Conservation (phyloP, 2,888 invertebrate species). For the Tipula confusa region DNA sequence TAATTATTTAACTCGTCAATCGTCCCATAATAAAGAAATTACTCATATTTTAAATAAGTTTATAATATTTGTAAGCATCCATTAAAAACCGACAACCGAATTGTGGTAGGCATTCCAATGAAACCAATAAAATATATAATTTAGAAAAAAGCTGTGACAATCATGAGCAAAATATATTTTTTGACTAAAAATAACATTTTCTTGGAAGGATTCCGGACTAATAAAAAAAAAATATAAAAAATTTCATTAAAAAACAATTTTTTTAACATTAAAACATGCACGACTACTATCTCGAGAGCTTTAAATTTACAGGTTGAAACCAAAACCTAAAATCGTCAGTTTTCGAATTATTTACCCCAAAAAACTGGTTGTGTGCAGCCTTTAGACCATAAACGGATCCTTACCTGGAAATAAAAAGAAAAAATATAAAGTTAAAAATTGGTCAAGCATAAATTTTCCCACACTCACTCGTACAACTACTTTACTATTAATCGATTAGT, state of each 20-base stretch:
- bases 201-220: neutral
- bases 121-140: too few relatives aligned
- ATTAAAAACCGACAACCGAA: too few relatives aligned
- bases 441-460: neutral
- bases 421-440: neutral
- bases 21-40: too few relatives aligned
- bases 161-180: too few relatives aligned
- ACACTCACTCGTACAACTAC: neutral
- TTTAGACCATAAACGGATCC: neutral
- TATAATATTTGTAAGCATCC: too few relatives aligned
- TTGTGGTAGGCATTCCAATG: too few relatives aligned
- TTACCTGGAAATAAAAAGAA: neutral
- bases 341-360: neutral
- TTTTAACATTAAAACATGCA: neutral
- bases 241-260: neutral
- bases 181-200: too few relatives aligned
- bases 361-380: neutral
- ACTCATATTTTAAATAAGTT: too few relatives aligned
- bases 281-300: neutral
- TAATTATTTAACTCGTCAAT: too few relatives aligned
- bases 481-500: neutral
- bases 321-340: neutral
- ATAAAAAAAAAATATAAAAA: neutral
- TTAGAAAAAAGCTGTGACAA: too few relatives aligned
- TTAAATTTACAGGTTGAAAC: neutral